A percentile compares a stretch with the other conserved stretches of the same genome.
Evolutionary conservation across 2,113 vertebrate species (phyloP).

Genomic region (Cisticola juncidis): DNA sequence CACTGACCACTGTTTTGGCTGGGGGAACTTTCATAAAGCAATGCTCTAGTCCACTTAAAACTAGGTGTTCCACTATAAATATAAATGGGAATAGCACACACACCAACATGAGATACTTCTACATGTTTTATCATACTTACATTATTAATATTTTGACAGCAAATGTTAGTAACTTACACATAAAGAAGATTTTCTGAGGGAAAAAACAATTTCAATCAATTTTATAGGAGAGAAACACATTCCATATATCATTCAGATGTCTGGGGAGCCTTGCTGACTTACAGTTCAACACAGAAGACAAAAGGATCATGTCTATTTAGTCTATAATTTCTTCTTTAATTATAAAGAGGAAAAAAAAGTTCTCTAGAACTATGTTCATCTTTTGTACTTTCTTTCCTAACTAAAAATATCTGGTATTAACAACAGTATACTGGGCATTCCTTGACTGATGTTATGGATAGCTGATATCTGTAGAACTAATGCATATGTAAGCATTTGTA

Average conservation of each 20-base stretch:
- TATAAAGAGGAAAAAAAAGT: neutral
- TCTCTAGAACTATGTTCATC: neutral
- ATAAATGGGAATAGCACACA: neutral
- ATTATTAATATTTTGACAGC: neutral
- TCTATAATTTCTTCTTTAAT: no score
- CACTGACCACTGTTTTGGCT: neutral
- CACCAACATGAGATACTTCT: neutral
- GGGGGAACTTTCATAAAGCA: neutral
- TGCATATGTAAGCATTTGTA: neutral
- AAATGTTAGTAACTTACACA: neutral
- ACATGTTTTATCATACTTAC: neutral
- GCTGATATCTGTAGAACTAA: neutral
- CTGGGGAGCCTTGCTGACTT: neutral
- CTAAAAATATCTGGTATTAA: neutral
- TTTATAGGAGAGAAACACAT: neutral
- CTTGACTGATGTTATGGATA: neutral
- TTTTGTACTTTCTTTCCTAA: neutral
- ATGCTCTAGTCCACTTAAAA: neutral
- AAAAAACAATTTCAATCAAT: neutral
- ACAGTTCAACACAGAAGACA: neutral
- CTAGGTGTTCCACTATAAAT: neutral
- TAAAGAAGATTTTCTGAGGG: neutral
- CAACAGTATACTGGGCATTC: neutral
- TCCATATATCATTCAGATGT: neutral
- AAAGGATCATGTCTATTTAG: neutral